A percentile compares a stretch with the other conserved stretches of the same genome.
phyloP scores from a whole-genome alignment of 1,140 invertebrate genomes.

The Luehdorfia chinensis region DNA sequence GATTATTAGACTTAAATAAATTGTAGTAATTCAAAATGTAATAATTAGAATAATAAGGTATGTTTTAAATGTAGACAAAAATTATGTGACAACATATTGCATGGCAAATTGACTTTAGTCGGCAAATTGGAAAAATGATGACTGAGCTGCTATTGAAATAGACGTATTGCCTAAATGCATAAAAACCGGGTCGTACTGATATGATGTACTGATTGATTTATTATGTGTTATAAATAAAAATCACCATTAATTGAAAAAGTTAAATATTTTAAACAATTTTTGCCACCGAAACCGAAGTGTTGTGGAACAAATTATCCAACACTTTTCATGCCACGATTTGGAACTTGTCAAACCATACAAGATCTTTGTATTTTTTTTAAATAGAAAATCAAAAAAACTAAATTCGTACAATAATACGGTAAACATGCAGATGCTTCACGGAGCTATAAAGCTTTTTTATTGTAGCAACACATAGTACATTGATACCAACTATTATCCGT shows the following conservation, averaged over 20 bases:
- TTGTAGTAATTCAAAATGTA: too few species aligned
- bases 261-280: not conserved
- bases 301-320: not conserved
- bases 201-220: too few species aligned
- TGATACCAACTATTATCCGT: conserved; percentile 11
- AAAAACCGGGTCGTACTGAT: too few species aligned
- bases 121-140: too few species aligned
- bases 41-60: too few species aligned
- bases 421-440: conserved; percentile 49
- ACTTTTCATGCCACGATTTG: not conserved
- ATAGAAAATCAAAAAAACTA: not conserved
- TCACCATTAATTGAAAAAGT: not conserved
- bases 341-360: not conserved
- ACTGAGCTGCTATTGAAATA: too few species aligned
- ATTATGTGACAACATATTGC: too few species aligned
- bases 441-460: conserved; percentile 53
- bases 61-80: too few species aligned
- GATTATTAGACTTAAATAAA: too few species aligned
- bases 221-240: not conserved
- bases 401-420: conserved; percentile 39
- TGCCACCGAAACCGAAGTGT: not conserved
- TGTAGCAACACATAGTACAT: conserved; percentile 39
- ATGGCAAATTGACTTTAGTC: too few species aligned
- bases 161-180: too few species aligned
- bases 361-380: not conserved